A percentile compares a stretch with the other conserved stretches of the same genome.
These are phyloP conservation scores for Trochalopteron elliotii DNA, from an alignment of 2,113 vertebrate species.

Conservation along the genomic window DNA sequence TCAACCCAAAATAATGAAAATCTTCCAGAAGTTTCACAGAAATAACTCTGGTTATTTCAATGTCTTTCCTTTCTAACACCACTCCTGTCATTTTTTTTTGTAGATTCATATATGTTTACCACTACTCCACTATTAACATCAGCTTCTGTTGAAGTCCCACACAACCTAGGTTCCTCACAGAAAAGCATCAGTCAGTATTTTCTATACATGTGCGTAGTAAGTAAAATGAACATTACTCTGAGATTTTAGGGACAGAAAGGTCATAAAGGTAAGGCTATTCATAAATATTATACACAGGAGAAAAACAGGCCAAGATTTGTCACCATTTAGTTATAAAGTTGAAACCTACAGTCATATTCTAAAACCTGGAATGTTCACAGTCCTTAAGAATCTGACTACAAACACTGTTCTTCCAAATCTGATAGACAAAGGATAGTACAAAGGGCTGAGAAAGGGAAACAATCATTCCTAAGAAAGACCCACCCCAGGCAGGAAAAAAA, in stretches of 20 bases:
- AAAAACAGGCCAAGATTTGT: not conserved
- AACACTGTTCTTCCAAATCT: not conserved
- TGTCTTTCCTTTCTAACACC: not conserved
- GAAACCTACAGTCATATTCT: not conserved
- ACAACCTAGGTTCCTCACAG: not conserved
- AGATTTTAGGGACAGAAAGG: not conserved
- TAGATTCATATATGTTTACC: not conserved
- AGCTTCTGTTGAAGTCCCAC: not conserved
- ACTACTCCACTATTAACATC: not conserved
- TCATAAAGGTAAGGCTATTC: not conserved
- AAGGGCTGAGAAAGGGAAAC: not conserved
- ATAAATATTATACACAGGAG: not conserved
- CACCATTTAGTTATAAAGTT: not conserved
- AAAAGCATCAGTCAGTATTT: not conserved
- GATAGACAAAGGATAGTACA: not conserved
- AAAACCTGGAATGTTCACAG: not conserved
- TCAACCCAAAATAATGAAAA: not conserved
- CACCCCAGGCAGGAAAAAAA: not conserved
- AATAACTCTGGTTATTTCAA: not conserved
- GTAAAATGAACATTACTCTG: not conserved
- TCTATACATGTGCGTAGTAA: not conserved
- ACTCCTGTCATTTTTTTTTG: not conserved
- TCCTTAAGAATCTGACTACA: not conserved
- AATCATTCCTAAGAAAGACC: not conserved
- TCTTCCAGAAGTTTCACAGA: not conserved